Evolutionary conservation across 2,888 invertebrate species (phyloP), one percentile per base, ranked within the genome.

Genomic region (Agonopterix alstromeriana): DNA sequence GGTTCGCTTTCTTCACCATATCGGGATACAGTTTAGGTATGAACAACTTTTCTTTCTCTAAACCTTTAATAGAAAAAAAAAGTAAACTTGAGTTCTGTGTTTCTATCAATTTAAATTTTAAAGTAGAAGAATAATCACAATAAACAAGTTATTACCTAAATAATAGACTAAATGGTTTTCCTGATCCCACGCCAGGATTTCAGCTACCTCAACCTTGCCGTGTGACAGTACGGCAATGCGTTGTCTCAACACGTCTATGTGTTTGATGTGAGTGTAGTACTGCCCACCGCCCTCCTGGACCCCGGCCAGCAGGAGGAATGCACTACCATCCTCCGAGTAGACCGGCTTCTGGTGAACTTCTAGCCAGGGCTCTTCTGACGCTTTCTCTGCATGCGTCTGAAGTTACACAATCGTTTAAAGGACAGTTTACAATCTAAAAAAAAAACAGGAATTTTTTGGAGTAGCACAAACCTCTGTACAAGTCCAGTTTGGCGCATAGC

Each of bases 251-350:
- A 95, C 92, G 53, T 95, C 95, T 56, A 96, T 92, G 75, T 96
- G 95, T 70, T 96, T 96, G 77, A 96, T 95, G 90, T 96, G 96
- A 42, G 95, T 96, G 83, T 93, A 96, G 73, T 94, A 93, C 73
- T 96, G 95, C 53, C 93, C 92, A 43, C 93, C 94, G 44, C 95
- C 95, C 71, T 96, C 96, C 68, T 95, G 95, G 46, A 96, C 94
- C 11, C 94, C 92, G 4, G 96, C 94, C 56, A 96, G 87, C 51
- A 96, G 88, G 53, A 97, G 90, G 80, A 95, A 96, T 65, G 95
- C 95, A 72, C 94, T 94, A 35, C 96, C 95, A 67, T 96, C 95
- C 51, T 93, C 92, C 0, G 95, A 93, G 80, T 96, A 96, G 27
- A 96, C 90, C 12, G 96, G 96, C 78, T 94, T 93, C 41, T 94